Evolutionary conservation across 2,797 vertebrate species (phyloP).

Genomic region (Semaprochilodus insignis): DNA sequence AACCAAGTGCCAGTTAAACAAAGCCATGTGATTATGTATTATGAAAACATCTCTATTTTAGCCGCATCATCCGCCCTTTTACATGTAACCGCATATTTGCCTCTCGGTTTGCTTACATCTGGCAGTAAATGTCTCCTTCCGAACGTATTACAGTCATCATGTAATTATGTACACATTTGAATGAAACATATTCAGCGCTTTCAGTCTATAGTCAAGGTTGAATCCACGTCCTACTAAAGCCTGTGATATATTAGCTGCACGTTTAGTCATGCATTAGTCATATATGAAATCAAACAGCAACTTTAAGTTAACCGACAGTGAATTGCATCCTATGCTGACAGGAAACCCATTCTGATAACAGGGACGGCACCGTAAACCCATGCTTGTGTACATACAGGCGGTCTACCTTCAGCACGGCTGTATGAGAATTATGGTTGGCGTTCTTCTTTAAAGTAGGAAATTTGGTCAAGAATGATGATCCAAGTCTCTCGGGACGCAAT

Average conservation of each 20-base stretch:
- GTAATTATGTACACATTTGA: background rate
- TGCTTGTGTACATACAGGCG: background rate
- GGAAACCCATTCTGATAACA: background rate
- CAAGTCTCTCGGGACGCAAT: conserved; percentile 77
- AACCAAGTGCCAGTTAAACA: too few species aligned
- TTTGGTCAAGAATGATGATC: conserved; percentile 63
- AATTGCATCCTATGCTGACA: background rate
- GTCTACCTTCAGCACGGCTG: background rate
- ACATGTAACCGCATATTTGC: background rate
- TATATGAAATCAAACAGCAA: background rate
- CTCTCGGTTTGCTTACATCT: background rate
- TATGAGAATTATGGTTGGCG: conserved; percentile 43
- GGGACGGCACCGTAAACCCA: background rate
- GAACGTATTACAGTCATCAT: background rate
- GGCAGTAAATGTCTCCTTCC: background rate
- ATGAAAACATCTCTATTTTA: background rate
- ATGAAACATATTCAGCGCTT: background rate
- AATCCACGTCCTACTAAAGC: background rate
- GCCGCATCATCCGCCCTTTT: background rate
- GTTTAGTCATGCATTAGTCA: background rate
- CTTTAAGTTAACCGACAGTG: too few species aligned
- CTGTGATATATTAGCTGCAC: background rate
- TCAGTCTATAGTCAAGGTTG: too few species aligned
- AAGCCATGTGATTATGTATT: too few species aligned
- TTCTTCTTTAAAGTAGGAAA: conserved; percentile 62